phyloP scores from a whole-genome alignment of 2,113 vertebrate species.

The Tachysurus vachellii region DNA sequence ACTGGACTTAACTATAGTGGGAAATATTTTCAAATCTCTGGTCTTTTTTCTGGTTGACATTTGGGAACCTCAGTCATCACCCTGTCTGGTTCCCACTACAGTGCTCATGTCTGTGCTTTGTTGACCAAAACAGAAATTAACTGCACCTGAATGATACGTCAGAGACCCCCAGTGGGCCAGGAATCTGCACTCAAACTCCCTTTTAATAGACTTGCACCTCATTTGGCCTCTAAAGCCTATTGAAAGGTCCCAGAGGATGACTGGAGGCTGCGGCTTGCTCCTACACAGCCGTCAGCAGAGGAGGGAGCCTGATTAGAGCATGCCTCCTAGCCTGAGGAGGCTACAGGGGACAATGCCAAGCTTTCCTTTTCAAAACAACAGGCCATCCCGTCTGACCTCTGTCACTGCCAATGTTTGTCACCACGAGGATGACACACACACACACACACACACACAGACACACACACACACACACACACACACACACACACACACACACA shows the following conservation, averaged over 20 bases:
- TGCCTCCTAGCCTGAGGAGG: conserved; percentile 62
- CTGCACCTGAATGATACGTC: conserved; percentile 73
- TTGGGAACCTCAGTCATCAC: conserved; percentile 56
- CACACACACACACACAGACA: conserved; percentile 51
- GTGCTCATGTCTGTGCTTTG: conserved; percentile 58
- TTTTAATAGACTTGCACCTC: conserved; percentile 86
- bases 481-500: conserved; percentile 6
- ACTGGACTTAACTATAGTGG: background rate
- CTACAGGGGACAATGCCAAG: conserved; percentile 71
- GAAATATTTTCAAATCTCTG: conserved; percentile 2
- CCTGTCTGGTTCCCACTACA: conserved; percentile 46
- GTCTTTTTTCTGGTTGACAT: background rate
- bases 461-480: conserved; percentile 19
- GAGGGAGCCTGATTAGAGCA: conserved; percentile 65
- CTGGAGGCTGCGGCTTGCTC: conserved; percentile 56
- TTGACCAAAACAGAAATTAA: conserved; percentile 74
- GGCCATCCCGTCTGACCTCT: conserved; percentile 78
- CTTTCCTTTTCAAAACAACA: conserved; percentile 73
- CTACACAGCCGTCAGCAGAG: conserved; percentile 59
- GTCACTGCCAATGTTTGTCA: conserved; percentile 77
- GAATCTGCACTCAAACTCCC: conserved; percentile 72
- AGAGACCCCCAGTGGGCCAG: conserved; percentile 62
- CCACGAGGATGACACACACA: conserved; percentile 63
- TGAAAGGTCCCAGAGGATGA: conserved; percentile 79
- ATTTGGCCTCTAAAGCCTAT: conserved; percentile 82